These are phyloP conservation scores for Zophobas morio DNA, from an alignment of 1,140 invertebrate genomes.

Conservation along the genomic window DNA sequence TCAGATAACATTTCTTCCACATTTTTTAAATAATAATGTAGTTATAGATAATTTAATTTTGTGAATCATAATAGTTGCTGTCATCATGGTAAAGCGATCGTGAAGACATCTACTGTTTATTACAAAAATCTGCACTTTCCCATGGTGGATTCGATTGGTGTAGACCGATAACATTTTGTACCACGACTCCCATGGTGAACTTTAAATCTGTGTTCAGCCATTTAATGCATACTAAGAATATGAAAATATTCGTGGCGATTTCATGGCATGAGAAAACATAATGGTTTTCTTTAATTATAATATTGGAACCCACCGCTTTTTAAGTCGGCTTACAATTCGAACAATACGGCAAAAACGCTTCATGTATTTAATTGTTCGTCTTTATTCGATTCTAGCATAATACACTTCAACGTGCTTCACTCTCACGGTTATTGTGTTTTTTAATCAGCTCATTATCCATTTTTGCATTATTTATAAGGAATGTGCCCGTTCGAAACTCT, in stretches of 20 bases:
- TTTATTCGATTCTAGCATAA: conserved; percentile 17
- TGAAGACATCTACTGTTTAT: too few relatives aligned
- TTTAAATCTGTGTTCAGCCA: conserved; percentile 28
- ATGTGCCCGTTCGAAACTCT: conserved; percentile 25
- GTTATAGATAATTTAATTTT: too few relatives aligned
- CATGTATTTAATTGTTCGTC: conserved; percentile 13
- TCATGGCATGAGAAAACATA: conserved; percentile 48
- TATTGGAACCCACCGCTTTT: conserved; percentile 40
- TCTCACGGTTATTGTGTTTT: conserved; percentile 40
- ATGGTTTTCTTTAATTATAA: conserved; percentile 49
- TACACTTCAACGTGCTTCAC: conserved; percentile 28
- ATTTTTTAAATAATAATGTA: too few relatives aligned
- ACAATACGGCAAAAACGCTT: conserved; percentile 36
- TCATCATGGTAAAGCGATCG: too few relatives aligned
- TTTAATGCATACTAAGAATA: conserved; percentile 17
- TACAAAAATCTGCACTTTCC: background rate
- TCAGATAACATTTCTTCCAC: too few relatives aligned
- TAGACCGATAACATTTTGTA: conserved; percentile 39
- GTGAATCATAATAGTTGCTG: too few relatives aligned
- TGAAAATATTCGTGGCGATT: conserved; percentile 45
- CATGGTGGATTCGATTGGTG: background rate
- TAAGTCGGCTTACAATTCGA: conserved; percentile 11
- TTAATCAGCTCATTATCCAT: conserved; percentile 37
- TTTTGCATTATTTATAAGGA: conserved; percentile 39
- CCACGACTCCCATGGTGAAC: conserved; percentile 43